A percentile compares a stretch with the other conserved stretches of the same genome.
These are phyloP conservation scores for Poecilia latipinna DNA, from an alignment of 2,113 vertebrate genomes.

Conservation along the genomic window DNA sequence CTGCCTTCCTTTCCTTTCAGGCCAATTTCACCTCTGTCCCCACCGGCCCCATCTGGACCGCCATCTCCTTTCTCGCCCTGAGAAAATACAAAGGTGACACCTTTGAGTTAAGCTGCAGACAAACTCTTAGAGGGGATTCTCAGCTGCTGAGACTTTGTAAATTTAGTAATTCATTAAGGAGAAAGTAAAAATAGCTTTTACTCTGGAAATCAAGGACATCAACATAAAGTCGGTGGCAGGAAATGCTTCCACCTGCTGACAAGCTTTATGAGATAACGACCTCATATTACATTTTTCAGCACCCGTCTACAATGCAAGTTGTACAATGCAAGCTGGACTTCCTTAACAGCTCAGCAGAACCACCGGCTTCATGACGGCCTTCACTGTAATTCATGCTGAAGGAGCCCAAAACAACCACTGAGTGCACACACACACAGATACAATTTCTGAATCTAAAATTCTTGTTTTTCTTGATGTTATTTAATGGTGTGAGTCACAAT, in stretches of 20 bases:
- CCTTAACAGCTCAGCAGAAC: background rate
- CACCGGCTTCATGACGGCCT: background rate
- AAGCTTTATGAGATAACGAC: too few relatives aligned
- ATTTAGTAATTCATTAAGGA: background rate
- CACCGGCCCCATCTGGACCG: constrained; percentile 86
- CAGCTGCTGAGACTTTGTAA: background rate
- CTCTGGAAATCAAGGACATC: background rate
- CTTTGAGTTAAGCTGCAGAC: constrained; percentile 3
- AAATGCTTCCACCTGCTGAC: background rate
- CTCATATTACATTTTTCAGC: too few relatives aligned
- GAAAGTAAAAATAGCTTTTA: background rate
- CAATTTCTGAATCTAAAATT: too few relatives aligned
- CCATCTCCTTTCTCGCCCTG: constrained; percentile 94
- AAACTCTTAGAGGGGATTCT: background rate
- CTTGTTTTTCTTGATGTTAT: too few relatives aligned
- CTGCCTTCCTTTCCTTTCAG: constrained; percentile 88
- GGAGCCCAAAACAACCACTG: too few relatives aligned
- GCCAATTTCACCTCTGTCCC: constrained; percentile 88
- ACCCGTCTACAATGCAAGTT: background rate
- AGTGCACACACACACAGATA: too few relatives aligned
- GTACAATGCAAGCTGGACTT: background rate
- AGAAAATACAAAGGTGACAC: background rate
- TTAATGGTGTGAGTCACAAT: too few relatives aligned
- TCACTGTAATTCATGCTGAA: too few relatives aligned
- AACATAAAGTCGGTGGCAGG: background rate